Base-by-base conservation (phyloP, 2,888 invertebrate genomes). In the Anarsia innoxiella region DNA sequence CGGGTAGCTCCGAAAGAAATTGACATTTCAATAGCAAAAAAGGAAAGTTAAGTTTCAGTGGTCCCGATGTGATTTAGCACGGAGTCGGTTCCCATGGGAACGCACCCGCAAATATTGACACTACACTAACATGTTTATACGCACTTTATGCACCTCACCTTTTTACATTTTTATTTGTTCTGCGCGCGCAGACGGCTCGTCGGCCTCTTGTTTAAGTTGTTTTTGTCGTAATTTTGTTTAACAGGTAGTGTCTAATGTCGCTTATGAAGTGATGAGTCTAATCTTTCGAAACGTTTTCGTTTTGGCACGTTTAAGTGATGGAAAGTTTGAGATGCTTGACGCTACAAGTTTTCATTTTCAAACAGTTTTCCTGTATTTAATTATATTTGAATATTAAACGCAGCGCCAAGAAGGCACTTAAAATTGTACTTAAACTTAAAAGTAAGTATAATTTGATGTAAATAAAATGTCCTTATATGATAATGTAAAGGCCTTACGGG, bases 111-210 rank as follows among this genome's bases (percentile, higher is more conserved):
- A 83, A 84, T 84, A 83, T 84, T 84, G 83, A 83, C 84, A 82
- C 78, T 75, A 69, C 72, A 68, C 69, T 71, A 75, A 80, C 79
- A 83, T 80, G 83, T 83, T 83, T 83, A 84, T 83, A 80, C 75
- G 79, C 82, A 77, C 83, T 84, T 84, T 83, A 84, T 83, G 82
- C 82, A 77, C 68, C 78, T 69, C 78, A 76, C 72, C 76, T 79
- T 80, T 80, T 80, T 79, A 73, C 69, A 76, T 79, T 74, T n/a
- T 75, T 80, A 75, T 83, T 84, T 83, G 83, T 67, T 72, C 59
- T 63, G 66, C 72, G 69, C 66, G 70, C 69, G 74, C 77, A 82
- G 82, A 83, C 82, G 74, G 58, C 65, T 48, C 75, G 82, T 77
- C 82, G 77, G 74, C 71, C 65, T 65, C 67, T 59, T 65, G 64